Base-by-base conservation (phyloP, 2,888 invertebrate species). In the Crocallis elinguaria region DNA sequence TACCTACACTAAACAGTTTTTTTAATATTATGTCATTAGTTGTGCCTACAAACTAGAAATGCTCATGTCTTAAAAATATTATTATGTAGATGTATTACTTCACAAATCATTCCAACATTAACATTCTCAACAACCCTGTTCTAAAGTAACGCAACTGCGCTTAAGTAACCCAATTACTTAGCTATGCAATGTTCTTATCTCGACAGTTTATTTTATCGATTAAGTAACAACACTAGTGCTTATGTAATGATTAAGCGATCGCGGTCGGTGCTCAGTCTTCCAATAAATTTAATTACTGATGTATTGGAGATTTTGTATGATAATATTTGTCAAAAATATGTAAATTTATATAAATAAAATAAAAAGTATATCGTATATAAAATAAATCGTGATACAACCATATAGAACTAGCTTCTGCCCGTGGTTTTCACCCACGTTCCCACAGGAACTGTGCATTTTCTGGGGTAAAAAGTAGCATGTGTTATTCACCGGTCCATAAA, bases 211-310 rank as follows among this genome's bases (percentile, higher is more conserved):
- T 69, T 70, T 63, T 73, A 82, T 83, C 80, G 77, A 79, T 77
- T 66, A 64, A 66, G 77, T 77, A 74, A 80, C 84, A 81, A 68
- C 84, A 83, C 84, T 84, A 82, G 64, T 45, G 13, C 37, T 82
- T 81, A 66, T 64, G 75, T 60, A 82, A 84, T 62, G 69, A 75
- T 73, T 59, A 67, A 61, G 45, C 45, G 77, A 78, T 80, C 74
- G 77, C 72, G 75, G 75, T 64, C 75, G 64, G 64, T 67, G 73
- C 73, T 74, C 73, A 77, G 71, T 87, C 86, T 88, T 88, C 88
- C 88, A 85, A 82, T 81, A 71, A 83, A 84, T 82, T 81, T 84
- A 86, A 86, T 84, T 82, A 79, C 75, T 12, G 60, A 66, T 57
- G 64, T 61, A 67, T 68, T 64, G 55, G 48, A 48, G 30, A 33